Conservation (phyloP, 2,113 vertebrate genomes). For the Brachionichthys hirsutus region DNA sequence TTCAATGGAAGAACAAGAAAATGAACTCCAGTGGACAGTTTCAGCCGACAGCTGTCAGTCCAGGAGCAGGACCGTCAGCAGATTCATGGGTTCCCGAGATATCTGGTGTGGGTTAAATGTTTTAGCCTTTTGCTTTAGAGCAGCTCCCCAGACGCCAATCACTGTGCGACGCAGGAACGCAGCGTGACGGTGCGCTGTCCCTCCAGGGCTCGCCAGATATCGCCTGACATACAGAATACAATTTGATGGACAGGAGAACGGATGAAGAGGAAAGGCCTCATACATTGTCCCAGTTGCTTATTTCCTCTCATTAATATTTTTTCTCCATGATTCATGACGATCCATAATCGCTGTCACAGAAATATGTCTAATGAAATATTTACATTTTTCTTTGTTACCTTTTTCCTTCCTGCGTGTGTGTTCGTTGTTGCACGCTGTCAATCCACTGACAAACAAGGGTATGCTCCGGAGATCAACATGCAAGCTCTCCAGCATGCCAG, state of each 20-base stretch:
- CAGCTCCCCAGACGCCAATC: slow-evolving; percentile 16
- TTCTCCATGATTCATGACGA: slow-evolving; percentile 6
- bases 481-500: slow-evolving; percentile 41
- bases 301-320: slow-evolving; percentile 21
- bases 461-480: slow-evolving; percentile 56
- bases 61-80: neutral
- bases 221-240: slow-evolving; percentile 32
- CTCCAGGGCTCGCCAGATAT: slow-evolving; percentile 26
- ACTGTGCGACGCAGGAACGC: slow-evolving; percentile 15
- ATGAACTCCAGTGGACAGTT: neutral
- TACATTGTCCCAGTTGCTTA: neutral
- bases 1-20: neutral
- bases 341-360: slow-evolving; percentile 4
- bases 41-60: neutral
- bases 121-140: slow-evolving; percentile 37
- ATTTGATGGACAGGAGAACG: slow-evolving; percentile 30
- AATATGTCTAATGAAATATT: slow-evolving; percentile 16
- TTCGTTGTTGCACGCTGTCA: slow-evolving; percentile 2
- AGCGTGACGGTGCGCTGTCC: slow-evolving; percentile 19
- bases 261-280: slow-evolving; percentile 14
- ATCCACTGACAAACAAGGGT: slow-evolving; percentile 14
- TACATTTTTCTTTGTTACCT: slow-evolving; percentile 18
- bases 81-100: neutral
- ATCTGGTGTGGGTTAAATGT: slow-evolving; percentile 1
- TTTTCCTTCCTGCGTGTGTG: slow-evolving; percentile 3